Evolutionary conservation across 2,113 vertebrate genomes (phyloP), one percentile per base, ranked within the genome.

Genomic region (Thryonomys swinderianus): DNA sequence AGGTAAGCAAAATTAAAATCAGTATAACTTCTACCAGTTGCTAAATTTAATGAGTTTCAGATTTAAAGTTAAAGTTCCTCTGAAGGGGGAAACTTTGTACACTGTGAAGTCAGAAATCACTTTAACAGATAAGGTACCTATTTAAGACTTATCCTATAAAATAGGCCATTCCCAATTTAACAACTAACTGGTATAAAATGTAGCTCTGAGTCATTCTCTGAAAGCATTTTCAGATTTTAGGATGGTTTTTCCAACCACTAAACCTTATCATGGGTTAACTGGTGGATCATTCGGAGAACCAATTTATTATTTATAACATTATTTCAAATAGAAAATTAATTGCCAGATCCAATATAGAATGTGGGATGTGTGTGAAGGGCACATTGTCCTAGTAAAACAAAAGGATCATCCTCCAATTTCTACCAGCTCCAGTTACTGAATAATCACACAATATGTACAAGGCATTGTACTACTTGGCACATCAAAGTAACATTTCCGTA

Each of bases 271-370:
- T 6, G 48, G 62, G 78, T 73, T 90, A 32, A 83, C 55, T 64
- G 18, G 64, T 80, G 23, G 69, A 25, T 67, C 40, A 74, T 30
- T 85, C 91, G 37, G 66, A 53, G 32, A 96, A 89, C 30, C 76
- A 82, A 80, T n/a, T 79, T 53, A 78, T 73, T 84, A 91, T 76
- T 93, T 76, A 57, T 20, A 91, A 86, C 57, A 88, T 93, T 78
- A 82, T 91, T 90, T 48, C 81, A 88, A 90, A 48, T 82, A 86
- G 90, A 92, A 96, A 82, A 90, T 84, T 76, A 81, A 89, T 85
- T 78, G 88, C 85, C 85, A 81, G 27, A 53, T 78, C 88, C 69
- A 85, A 67, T 55, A 88, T 8, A 81, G 90, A 90, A 74, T 17
- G 34, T 62, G 57, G 81, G 42, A 25, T 51, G 40, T 51, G 76